phyloP scores from a whole-genome alignment of 2,888 invertebrate genomes.

The Chrysolina haemoptera region DNA sequence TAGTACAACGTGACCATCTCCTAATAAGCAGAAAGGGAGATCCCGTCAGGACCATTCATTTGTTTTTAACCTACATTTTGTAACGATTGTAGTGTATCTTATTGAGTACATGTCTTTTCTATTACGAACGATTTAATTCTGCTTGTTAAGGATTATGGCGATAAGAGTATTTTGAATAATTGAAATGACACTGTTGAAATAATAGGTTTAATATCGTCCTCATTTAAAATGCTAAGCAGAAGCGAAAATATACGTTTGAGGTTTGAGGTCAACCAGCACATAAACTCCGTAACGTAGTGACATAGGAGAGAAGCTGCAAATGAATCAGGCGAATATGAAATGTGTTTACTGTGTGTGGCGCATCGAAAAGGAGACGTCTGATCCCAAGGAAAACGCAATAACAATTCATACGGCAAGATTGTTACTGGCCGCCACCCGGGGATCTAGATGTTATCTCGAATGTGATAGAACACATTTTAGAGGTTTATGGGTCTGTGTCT shows the following conservation, averaged over 20 bases:
- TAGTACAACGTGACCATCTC: too few species aligned
- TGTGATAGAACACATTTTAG: constrained; percentile 64
- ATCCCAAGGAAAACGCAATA: constrained; percentile 33
- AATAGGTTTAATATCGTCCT: neutral
- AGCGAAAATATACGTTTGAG: neutral
- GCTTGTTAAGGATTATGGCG: too few species aligned
- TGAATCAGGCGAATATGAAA: constrained; percentile 36
- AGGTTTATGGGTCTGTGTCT: constrained; percentile 62
- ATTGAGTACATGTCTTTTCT: too few species aligned
- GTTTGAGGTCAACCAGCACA: neutral
- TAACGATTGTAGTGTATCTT: too few species aligned
- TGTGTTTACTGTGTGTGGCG: constrained; percentile 42
- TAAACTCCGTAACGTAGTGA: constrained; percentile 3
- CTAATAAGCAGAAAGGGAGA: too few species aligned
- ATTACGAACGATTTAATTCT: too few species aligned
- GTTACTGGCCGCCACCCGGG: constrained; percentile 59
- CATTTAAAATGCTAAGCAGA: neutral
- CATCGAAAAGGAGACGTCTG: constrained; percentile 34
- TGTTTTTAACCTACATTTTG: too few species aligned
- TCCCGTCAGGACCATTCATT: too few species aligned
- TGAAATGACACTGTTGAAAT: too few species aligned
- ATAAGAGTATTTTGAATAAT: too few species aligned
- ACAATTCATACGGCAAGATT: constrained; percentile 40
- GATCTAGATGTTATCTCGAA: constrained; percentile 65
- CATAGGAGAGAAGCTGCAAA: constrained; percentile 29